Evolutionary conservation across 2,888 invertebrate species (phyloP), one percentile per base, ranked within the genome.

Genomic region (Morpho deidamia): DNA sequence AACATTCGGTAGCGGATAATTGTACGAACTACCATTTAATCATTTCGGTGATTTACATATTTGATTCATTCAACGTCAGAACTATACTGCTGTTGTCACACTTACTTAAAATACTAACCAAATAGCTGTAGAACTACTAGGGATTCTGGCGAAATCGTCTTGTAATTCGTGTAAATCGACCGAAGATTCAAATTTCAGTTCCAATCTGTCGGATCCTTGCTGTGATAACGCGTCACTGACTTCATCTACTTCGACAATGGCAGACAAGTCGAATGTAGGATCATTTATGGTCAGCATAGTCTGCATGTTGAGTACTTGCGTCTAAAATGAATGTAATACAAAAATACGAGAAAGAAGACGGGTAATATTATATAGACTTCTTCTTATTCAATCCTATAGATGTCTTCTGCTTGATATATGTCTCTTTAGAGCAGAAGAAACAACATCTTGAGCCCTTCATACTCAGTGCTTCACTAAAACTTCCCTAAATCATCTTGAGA

Each of bases 241-340:
- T 65, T 90, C 90, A 8, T 89, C 87, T 1, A 87, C 82, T 59
- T 90, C 90, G 0, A 88, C 82, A 42, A 90, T 90, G 2, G 89
- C 89, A 0, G 90, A 85, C 2, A 90, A 67, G 62, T 90, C 90
- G 54, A 89, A 89, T 59, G 85, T 86, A 0, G 90, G 90, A 47
- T 90, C 90, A 54, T 81, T 81, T 11, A 81, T 74, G 0, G 90
- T 78, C 50, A 90, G 75, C 70, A 90, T 73, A 0, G 83, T 83
- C 61, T 90, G 90, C 82, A 90, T 83, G 58, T 81, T 90, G 68
- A 87, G 72, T 49, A 90, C 70, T 78, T 90, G 90, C 0, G 80
- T 75, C 90, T 90, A 66, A 23, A 73, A 72, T 11, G 14, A 7
- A 39, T 35, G 35, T 40, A 10, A 10, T 23, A 23, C 23, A 3